Evolutionary conservation across 2,888 invertebrate species (phyloP), one percentile per base, ranked within the genome.

Genomic region (Melanostoma scalare): DNA sequence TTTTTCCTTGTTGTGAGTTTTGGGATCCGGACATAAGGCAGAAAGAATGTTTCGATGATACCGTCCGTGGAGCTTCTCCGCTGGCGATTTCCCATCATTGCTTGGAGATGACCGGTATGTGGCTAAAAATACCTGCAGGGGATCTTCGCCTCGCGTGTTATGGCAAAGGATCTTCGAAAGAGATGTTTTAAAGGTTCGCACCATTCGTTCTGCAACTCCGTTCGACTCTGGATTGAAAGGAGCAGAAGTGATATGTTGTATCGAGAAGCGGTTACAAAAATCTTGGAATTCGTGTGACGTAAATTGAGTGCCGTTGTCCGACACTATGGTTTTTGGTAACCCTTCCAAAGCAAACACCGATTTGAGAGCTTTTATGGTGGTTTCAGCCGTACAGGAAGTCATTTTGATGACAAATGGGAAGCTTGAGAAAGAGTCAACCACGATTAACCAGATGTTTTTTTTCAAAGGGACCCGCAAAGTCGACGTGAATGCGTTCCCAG

Each of bases 391-490:
- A 3, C n/a, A 31, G 4, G 58, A 60, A 6, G 58, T 61, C 82
- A 87, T 86, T 20, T 20, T 20, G 1, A 86, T 85, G 4, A 89
- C 86, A 75, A 91, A 90, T 3, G 89, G 86, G 89, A 90, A 92
- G 80, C 91, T 91, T 0, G 90, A 89, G 85, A 87, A 88, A 1
- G 90, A 86, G 80, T 92, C 91, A 3, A 89, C 88, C 3, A 91
- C 85, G n/a, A 92, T 84, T 2, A 91, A 78, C 60, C 88, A 89
- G 85, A 86, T 87, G 4, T 82, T 72, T 4, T 87, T n/a, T 88
- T n/a, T 87, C 48, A 63, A 89, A 86, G 31, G 89, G 90, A 10
- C 90, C 91, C 3, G 90, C 89, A 20, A 89, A 91, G 85, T 92
- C 92, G 10, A 90, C 86, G 86, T 92, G 91, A 6, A 91, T 80